Evolutionary conservation across 2,888 invertebrate genomes (phyloP), one percentile per base, ranked within the genome.

Genomic region (Tipula vernalis): DNA sequence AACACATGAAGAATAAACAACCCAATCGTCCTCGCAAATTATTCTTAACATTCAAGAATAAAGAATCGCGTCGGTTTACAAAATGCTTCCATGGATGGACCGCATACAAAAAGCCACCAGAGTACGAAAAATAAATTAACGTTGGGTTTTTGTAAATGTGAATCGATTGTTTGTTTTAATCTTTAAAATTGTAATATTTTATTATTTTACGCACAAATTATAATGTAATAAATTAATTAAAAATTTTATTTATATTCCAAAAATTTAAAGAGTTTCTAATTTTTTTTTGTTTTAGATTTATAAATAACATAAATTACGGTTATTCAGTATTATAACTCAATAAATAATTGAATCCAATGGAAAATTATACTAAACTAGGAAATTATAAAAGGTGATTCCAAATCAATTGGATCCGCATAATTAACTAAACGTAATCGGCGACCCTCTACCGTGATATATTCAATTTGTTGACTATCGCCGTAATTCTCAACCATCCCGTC

Each of bases 81-180:
- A 98, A 98, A 92, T 99, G 99, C 92, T 99, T 99, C 94, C 99
- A 99, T 91, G 99, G 98, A 87, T 99, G 99, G 99, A 96, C 98
- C 88, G 94, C 94, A 88, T 97, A 98, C 91, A 98, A 98, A 88
- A 89, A 90, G 87, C 89, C 90, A 12, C 90, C 89, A 10, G 90
- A 90, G 86, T 90, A 90, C 71, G 71, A 71, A 18, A 71, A 71
- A 10, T 71, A 71, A 71, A 71, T 28, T 28, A 28, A 71, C 51
- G 51, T 2, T 18, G 15, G 57, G 18, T 18, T 57, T 6, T 57
- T 57, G 28, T 28, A 28, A 10, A 10, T 51, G 15, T 15, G n/a
- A 13, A 15, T 15, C 15, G 5, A 51, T 51, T 15, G 51, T 28
- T 71, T 71, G 0, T 28, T 71, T 47, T 47, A 47, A 47, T 47